Conservation (phyloP, 2,888 invertebrate species). For the Caenorhabditis becei region DNA sequence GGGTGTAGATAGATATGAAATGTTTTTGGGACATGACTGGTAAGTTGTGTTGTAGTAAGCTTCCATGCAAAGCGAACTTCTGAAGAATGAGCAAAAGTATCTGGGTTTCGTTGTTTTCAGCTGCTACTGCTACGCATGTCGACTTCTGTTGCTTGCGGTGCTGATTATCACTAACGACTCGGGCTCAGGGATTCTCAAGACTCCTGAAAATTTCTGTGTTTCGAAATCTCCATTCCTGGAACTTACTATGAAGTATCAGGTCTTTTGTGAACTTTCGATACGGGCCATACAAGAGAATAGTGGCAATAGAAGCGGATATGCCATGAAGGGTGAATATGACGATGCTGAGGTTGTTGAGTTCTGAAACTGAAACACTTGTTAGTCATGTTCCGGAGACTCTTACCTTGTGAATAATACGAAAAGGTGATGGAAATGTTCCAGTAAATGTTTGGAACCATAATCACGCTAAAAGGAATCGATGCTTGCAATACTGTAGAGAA, state of each 20-base stretch:
- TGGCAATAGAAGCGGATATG: conserved; percentile 38
- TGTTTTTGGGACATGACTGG: background rate
- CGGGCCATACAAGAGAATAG: conserved; percentile 29
- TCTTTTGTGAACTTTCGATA: conserved; percentile 30
- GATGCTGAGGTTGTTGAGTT: conserved; percentile 43
- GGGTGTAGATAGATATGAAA: conserved; percentile 27
- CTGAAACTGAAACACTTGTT: conserved; percentile 17
- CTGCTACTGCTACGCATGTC: no score
- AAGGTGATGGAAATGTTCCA: conserved; percentile 46
- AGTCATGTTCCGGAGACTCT: no score
- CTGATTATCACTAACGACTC: no score
- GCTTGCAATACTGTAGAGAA: no score
- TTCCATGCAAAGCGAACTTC: no score
- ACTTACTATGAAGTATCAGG: conserved; percentile 11
- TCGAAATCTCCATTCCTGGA: background rate
- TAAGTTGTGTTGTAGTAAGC: background rate
- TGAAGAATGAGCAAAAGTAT: no score
- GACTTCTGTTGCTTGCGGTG: no score
- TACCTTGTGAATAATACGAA: conserved; percentile 35
- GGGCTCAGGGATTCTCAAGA: background rate
- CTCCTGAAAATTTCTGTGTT: conserved; percentile 16
- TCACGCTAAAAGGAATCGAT: background rate
- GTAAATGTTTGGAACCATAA: conserved; percentile 37
- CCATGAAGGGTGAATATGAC: conserved; percentile 47
- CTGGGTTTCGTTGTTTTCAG: no score